Evolutionary conservation across 2,797 vertebrate genomes (phyloP).

Genomic region (Heteromormyrus szaboi): DNA sequence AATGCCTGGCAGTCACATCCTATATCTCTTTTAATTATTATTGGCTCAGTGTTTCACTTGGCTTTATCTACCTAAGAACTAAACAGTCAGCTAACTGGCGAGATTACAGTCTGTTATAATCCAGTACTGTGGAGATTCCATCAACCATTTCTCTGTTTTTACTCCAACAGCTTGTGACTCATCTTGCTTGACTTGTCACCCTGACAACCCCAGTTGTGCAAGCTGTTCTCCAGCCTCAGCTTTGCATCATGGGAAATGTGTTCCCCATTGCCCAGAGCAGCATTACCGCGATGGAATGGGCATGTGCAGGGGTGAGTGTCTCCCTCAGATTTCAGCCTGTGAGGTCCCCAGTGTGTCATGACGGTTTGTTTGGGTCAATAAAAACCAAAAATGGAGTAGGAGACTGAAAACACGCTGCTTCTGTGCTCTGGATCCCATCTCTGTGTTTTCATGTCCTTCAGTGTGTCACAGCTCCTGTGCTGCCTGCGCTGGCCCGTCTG

Average conservation of each 20-base stretch:
- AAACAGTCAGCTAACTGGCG: not conserved
- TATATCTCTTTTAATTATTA: not conserved
- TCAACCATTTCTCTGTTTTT: constrained; percentile 1
- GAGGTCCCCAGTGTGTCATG: not conserved
- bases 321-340: not conserved
- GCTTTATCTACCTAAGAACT: not conserved
- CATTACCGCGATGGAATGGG: constrained; percentile 58
- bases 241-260: constrained; percentile 69
- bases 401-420: not conserved
- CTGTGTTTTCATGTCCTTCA: constrained; percentile 40
- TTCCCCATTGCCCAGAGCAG: constrained; percentile 66
- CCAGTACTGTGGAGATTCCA: not conserved
- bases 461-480: constrained; percentile 75
- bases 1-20: not conserved
- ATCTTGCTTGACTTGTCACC: constrained; percentile 75
- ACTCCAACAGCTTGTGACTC: constrained; percentile 69
- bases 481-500: constrained; percentile 70
- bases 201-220: constrained; percentile 64
- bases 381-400: not conserved
- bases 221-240: constrained; percentile 63
- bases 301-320: constrained; percentile 73
- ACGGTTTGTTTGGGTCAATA: not conserved
- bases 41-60: not conserved
- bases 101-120: not conserved
- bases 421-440: not conserved